Evolutionary conservation across 2,797 vertebrate genomes (phyloP).

Genomic region (Stomatorhinus walkeri): DNA sequence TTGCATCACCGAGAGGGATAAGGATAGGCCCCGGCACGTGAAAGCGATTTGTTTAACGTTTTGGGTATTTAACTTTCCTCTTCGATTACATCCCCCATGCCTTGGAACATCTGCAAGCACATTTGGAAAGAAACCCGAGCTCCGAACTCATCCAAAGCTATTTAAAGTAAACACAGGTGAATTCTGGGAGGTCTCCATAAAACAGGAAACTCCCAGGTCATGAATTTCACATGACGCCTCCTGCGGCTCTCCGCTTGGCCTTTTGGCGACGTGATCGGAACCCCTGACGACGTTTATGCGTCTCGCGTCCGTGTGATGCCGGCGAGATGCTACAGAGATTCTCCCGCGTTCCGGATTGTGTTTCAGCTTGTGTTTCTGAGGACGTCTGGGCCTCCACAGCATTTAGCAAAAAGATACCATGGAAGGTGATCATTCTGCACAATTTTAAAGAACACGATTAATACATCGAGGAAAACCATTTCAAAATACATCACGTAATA

Average conservation of each 20-base stretch:
- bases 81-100: background rate
- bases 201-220: background rate
- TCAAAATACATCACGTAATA: background rate
- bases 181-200: slow-evolving; percentile 27
- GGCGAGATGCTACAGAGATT: background rate
- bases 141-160: background rate
- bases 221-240: slow-evolving; percentile 25
- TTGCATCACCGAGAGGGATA: background rate
- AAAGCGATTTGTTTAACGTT: background rate
- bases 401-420: background rate
- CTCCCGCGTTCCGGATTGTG: background rate
- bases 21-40: background rate
- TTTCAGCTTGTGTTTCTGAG: background rate
- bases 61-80: background rate
- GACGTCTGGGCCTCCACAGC: background rate
- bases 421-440: background rate
- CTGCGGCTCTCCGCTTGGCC: background rate
- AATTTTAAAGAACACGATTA: background rate
- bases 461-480: background rate
- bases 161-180: slow-evolving; percentile 18
- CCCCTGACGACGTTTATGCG: slow-evolving; percentile 1
- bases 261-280: background rate
- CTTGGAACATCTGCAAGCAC: background rate
- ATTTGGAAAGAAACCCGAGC: background rate
- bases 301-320: slow-evolving; percentile 2